phyloP scores from a whole-genome alignment of 2,113 vertebrate species.

The Corythornis cristatus region DNA sequence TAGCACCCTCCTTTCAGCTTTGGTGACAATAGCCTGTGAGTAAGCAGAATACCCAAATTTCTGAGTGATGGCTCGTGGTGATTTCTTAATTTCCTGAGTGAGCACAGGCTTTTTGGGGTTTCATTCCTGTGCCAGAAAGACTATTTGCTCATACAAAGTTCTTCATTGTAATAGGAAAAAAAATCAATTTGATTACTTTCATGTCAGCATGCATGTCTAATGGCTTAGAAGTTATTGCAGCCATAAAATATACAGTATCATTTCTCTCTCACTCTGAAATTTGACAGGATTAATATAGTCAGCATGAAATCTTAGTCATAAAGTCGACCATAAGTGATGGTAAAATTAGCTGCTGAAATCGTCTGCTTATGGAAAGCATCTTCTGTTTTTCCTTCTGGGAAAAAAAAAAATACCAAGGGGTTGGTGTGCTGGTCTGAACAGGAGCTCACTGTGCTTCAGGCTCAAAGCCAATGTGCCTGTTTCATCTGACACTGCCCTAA shows the following conservation, averaged over 20 bases:
- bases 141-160: constrained; percentile 48
- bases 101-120: constrained; percentile 11
- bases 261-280: constrained; percentile 50
- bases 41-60: constrained; percentile 66
- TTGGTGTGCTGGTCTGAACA: neutral
- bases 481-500: neutral
- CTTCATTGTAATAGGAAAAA: constrained; percentile 51
- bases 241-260: constrained; percentile 56
- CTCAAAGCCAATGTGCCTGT: neutral
- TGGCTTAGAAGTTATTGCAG: constrained; percentile 49
- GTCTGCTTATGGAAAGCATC: constrained; percentile 52
- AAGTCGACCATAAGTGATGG: constrained; percentile 36
- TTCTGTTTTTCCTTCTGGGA: constrained; percentile 35
- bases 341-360: constrained; percentile 45
- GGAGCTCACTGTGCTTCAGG: neutral
- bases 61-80: constrained; percentile 68
- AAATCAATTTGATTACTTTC: constrained; percentile 63
- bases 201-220: constrained; percentile 54
- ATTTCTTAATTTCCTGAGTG: constrained; percentile 80
- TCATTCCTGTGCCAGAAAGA: constrained; percentile 17
- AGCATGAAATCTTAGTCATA: constrained; percentile 58
- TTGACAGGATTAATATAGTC: constrained; percentile 63
- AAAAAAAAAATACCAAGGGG: neutral
- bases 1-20: constrained; percentile 60
- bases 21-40: constrained; percentile 74